Percentiles rank a stretch among this genome's conserved stretches.
phyloP scores from a whole-genome alignment of 2,113 vertebrate species.

The Datnioides undecimradiatus region DNA sequence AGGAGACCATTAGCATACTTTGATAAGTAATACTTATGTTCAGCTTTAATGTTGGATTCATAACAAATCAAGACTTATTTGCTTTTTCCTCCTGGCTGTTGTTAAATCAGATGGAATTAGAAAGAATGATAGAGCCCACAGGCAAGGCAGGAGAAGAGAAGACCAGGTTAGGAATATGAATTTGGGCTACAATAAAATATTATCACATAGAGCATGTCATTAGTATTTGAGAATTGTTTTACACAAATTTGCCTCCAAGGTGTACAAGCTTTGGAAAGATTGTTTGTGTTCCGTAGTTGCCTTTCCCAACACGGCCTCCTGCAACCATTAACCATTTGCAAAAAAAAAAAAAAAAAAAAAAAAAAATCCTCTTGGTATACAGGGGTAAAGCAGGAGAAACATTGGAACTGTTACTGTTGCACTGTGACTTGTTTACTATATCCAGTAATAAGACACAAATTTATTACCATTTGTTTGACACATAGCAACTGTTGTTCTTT shows the following conservation, averaged over 20 bases:
- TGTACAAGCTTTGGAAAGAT: conserved; percentile 10
- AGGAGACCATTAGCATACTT: conserved; percentile 46
- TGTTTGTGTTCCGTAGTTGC: conserved; percentile 18
- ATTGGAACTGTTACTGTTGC: conserved; percentile 7
- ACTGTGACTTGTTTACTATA: conserved; percentile 62
- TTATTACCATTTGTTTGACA: conserved; percentile 69
- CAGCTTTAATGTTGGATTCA: conserved; percentile 50
- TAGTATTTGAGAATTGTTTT: conserved; percentile 56
- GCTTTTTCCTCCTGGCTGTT: conserved; percentile 48
- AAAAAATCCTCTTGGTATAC: background rate
- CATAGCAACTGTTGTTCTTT: conserved; percentile 50
- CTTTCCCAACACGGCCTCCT: conserved; percentile 25
- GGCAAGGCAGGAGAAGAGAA: conserved; percentile 40
- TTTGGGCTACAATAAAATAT: conserved; percentile 39
- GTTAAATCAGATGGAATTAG: conserved; percentile 47
- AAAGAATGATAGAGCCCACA: conserved; percentile 47
- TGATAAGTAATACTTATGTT: conserved; percentile 52
- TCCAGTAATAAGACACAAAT: conserved; percentile 45
- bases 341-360: background rate
- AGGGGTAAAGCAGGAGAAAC: conserved; percentile 10
- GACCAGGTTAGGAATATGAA: conserved; percentile 55
- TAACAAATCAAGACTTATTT: conserved; percentile 51
- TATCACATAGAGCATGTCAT: conserved; percentile 55
- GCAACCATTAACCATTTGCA: conserved; percentile 38
- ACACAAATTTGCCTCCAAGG: conserved; percentile 55